Evolutionary conservation across 2,797 vertebrate genomes (phyloP).

Genomic region (Calcarius lapponicus): DNA sequence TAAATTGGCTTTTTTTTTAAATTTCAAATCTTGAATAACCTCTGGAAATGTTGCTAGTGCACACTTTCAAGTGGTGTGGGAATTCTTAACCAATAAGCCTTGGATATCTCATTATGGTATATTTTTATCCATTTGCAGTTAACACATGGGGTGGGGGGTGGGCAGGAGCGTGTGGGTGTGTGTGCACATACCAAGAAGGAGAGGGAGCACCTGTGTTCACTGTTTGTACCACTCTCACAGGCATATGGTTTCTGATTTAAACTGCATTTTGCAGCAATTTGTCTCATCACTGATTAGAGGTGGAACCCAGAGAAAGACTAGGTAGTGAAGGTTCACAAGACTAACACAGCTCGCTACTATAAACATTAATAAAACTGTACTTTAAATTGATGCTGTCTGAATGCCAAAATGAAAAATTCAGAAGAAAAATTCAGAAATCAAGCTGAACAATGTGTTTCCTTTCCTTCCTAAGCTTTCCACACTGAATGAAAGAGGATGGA

Average conservation of each 20-base stretch:
- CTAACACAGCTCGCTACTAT: not conserved
- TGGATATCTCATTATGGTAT: not conserved
- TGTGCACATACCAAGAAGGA: not conserved
- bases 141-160: not conserved
- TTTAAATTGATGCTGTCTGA: not conserved
- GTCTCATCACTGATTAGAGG: not conserved
- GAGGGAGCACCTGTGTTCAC: not conserved
- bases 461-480: not conserved
- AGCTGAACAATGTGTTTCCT: not conserved
- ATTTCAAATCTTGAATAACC: not conserved
- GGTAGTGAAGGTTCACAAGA: not conserved
- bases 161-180: no score
- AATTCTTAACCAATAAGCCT: not conserved
- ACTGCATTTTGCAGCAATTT: not conserved
- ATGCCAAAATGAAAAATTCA: not conserved
- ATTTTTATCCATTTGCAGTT: not conserved
- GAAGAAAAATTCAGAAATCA: not conserved
- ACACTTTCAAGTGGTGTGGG: not conserved
- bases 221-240: not conserved
- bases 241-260: not conserved
- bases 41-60: not conserved
- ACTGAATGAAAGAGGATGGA: fast-evolving
- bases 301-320: not conserved
- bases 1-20: not conserved
- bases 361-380: not conserved